Conservation (phyloP, 2,113 vertebrate genomes). For the Garra rufa region DNA sequence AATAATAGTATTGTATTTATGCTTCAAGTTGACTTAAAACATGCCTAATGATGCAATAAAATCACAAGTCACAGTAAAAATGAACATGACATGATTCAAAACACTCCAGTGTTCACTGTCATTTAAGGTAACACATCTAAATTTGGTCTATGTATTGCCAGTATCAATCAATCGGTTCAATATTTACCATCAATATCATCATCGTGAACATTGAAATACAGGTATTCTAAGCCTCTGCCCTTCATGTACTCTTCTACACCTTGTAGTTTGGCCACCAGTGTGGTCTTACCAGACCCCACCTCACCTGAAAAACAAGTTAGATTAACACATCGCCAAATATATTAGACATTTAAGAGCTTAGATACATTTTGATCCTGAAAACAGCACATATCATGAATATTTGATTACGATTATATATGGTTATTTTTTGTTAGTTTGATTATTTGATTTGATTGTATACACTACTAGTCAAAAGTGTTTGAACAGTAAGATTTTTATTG, state of each 20-base stretch:
- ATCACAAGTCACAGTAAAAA: too few species aligned
- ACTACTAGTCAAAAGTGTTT: too few species aligned
- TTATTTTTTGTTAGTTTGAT: too few species aligned
- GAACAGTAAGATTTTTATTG: too few species aligned
- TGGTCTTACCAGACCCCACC: conserved; percentile 97
- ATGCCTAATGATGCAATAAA: too few species aligned
- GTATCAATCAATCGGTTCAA: not conserved
- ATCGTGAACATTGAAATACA: conserved; percentile 95
- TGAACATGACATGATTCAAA: too few species aligned
- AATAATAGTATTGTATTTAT: too few species aligned
- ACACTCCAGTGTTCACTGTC: too few species aligned
- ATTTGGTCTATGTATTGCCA: not conserved
- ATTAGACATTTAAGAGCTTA: not conserved
- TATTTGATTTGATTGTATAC: not conserved
- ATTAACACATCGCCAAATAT: conserved; percentile 41
- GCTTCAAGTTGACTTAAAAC: too few species aligned
- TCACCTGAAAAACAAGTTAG: conserved; percentile 81
- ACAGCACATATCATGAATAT: not conserved
- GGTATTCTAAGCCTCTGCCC: conserved; percentile 96
- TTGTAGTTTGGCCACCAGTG: conserved; percentile 94
- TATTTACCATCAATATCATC: conserved; percentile 94
- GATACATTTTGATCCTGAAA: not conserved
- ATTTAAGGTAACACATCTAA: too few species aligned
- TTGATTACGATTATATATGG: not conserved
- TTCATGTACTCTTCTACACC: conserved; percentile 97